Base-by-base conservation (phyloP, 2,113 vertebrate genomes). In the Pimephales promelas region DNA sequence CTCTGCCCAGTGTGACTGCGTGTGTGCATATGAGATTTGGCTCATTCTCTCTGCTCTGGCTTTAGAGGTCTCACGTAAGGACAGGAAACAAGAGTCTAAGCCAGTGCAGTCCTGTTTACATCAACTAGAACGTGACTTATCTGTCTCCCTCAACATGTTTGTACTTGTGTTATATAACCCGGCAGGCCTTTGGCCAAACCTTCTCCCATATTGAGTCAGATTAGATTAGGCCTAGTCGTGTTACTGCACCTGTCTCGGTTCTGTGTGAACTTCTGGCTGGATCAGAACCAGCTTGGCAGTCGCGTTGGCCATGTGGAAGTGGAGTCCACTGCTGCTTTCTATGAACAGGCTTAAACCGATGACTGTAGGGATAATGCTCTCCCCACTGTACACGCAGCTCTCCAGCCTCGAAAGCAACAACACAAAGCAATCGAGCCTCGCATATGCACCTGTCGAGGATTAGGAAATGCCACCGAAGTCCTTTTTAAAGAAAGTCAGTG, bases 131-230 rank as follows among this genome's bases (percentile, higher is more conserved):
- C 13, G 59, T 79, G 24, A 49, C 77, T 79, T 47, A 47, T 79
- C 77, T 31, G 77, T 64, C 43, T 61, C 11, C 36, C 73, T 54
- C 49, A 75, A 43, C 13, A 34, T 83, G 83, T 70, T 52, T 77
- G 72, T 81, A 45, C 74, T 73, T 47, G 72, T 34, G 79, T 82
- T 77, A 71, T 36, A 56, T 82, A 77, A 77, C 47, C 59, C 24
- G 14, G 28, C 31, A 81, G 72, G 71, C 26, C 26, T 34, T 56
- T 14, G 26, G 61, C 61, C 36, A 64, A 64, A 52, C 45, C 24
- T 52, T 56, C 61, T 31, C 79, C 26, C 8, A 11, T 18, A 28
- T 45, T 24, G 73, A 68, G 34, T 28, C 31, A 26, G 59, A 85
- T 85, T 82, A 77, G 72, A 76, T 82, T 56, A 77, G 84, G 47